phyloP scores from a whole-genome alignment of 2,113 vertebrate genomes.

The Callipepla squamata region DNA sequence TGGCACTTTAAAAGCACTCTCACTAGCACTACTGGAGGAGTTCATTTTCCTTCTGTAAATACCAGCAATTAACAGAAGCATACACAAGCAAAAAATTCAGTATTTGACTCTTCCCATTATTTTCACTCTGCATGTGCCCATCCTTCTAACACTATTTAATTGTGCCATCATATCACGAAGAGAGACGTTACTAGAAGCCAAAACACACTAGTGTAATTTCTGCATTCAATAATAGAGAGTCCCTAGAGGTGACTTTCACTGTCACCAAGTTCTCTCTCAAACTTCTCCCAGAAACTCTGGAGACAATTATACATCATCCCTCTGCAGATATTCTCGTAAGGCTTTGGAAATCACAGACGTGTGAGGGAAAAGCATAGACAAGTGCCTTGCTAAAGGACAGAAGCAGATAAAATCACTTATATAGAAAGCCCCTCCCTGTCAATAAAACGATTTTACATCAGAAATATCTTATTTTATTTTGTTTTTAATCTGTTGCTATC shows the following conservation, averaged over 20 bases:
- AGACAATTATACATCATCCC: not conserved
- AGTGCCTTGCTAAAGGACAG: conserved; percentile 43
- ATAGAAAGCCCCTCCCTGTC: not conserved
- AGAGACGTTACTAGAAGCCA: not conserved
- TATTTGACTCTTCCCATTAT: not conserved
- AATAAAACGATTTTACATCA: conserved; percentile 60
- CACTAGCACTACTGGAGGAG: not conserved
- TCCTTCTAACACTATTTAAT: not conserved
- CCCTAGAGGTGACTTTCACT: not conserved
- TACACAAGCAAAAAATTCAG: not conserved
- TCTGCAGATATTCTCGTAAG: not conserved
- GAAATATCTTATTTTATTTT: conserved; percentile 74
- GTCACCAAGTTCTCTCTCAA: not conserved
- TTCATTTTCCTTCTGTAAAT: not conserved
- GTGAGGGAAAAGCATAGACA: not conserved
- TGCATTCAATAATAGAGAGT: not conserved
- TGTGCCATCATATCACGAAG: not conserved
- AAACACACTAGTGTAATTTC: fast-evolving
- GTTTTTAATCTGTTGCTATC: conserved; percentile 73
- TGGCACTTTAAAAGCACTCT: not conserved
- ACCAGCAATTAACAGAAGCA: not conserved
- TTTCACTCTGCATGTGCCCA: not conserved
- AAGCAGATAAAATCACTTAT: conserved; percentile 2
- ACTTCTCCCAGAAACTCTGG: not conserved
- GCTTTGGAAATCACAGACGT: not conserved